Percentiles rank a stretch among this genome's conserved stretches.
Conservation (phyloP, 2,113 vertebrate genomes). For the Corythornis cristatus region DNA sequence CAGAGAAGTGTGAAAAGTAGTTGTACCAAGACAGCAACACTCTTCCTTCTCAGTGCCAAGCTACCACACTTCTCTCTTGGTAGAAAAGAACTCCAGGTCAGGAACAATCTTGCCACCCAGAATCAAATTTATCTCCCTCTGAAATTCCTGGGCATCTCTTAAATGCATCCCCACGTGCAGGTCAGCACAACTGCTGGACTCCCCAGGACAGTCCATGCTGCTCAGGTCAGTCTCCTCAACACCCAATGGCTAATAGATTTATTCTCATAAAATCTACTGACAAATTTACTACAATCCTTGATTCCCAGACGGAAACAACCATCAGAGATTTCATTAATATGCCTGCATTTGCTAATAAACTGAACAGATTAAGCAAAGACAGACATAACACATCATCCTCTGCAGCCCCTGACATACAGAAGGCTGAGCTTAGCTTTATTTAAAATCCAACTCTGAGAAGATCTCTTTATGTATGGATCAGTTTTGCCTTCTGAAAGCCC, state of each 20-base stretch:
- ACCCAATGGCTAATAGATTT: not conserved
- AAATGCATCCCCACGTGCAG: not conserved
- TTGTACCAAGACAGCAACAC: not conserved
- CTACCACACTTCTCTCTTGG: not conserved
- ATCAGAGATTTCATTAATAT: not conserved
- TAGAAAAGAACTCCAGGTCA: not conserved
- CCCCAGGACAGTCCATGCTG: not conserved
- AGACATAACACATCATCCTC: not conserved
- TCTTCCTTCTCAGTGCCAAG: not conserved
- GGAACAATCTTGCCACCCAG: not conserved
- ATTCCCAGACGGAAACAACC: not conserved
- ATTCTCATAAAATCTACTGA: not conserved
- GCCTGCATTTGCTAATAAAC: not conserved
- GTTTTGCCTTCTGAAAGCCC: slow-evolving; percentile 21
- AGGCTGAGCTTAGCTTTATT: not conserved
- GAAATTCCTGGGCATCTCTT: not conserved
- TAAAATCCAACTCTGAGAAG: not conserved
- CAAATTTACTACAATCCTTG: not conserved
- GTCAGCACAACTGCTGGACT: not conserved
- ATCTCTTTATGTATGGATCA: slow-evolving; percentile 18
- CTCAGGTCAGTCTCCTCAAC: not conserved
- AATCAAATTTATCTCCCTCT: not conserved
- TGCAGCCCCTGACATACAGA: not conserved
- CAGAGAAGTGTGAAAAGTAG: not conserved
- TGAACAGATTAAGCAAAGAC: not conserved